phyloP scores from a whole-genome alignment of 2,797 vertebrate genomes.

The Oryzias sinensis region DNA sequence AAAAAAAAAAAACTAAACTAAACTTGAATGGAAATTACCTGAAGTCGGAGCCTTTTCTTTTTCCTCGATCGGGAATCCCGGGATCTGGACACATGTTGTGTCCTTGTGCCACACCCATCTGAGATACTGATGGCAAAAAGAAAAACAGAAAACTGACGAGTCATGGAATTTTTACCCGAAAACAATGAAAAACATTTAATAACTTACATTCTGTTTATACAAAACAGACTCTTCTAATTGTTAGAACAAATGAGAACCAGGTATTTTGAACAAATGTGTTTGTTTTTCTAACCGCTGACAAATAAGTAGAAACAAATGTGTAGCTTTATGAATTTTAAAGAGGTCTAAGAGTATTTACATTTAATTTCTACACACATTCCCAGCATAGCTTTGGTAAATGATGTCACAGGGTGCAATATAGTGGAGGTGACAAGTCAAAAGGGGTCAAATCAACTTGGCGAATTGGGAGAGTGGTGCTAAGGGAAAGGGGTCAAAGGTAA shows the following conservation, averaged over 20 bases:
- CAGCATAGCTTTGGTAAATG: conserved; percentile 20
- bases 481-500: conserved; percentile 35
- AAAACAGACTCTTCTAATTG: too few species aligned
- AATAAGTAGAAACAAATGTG: too few species aligned
- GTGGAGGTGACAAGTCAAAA: conserved; percentile 42
- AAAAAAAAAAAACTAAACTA: too few species aligned
- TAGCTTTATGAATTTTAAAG: too few species aligned
- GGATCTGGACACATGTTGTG: conserved; percentile 99
- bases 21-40: conserved; percentile 77
- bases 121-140: conserved; percentile 83
- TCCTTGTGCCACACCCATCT: conserved; percentile 97
- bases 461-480: conserved; percentile 30
- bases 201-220: too few species aligned
- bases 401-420: conserved; percentile 16
- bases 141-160: conserved; percentile 31
- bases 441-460: conserved; percentile 50
- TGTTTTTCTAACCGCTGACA: too few species aligned
- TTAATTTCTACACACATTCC: not conserved
- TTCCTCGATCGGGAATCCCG: conserved; percentile 95
- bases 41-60: conserved; percentile 98
- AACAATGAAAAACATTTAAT: not conserved
- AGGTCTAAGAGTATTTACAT: not conserved
- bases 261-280: too few species aligned
- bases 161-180: not conserved
- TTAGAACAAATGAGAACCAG: too few species aligned